Base-by-base conservation (phyloP, 2,888 invertebrate genomes). In the Podotricha telesiphe region DNA sequence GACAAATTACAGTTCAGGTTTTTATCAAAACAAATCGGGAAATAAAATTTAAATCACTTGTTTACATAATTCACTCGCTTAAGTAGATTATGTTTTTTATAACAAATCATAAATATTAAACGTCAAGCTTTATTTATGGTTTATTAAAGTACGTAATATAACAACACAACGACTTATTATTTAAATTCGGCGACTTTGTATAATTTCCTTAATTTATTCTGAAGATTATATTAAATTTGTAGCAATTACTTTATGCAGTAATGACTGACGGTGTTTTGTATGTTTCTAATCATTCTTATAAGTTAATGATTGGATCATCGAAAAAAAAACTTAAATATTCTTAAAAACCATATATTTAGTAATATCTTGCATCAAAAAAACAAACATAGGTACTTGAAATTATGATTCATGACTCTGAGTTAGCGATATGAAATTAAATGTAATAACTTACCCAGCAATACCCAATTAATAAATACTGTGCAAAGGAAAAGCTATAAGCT, bases 31-130 rank as follows among this genome's bases (percentile, higher is more conserved):
- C 45, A 45, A 45, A 11, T 5, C 10, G 17, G 55, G 11, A 55
- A 55, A 22, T 22, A 22, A 59, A 11, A 48, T 62, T 62, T 37
- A 62, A 62, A 58, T 50, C 40, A 48, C 48, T 50, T 67, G 51
- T 51, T 67, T 67, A 61, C 59, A 67, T 67, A 67, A 50, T 61
- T 51, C 42, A 19, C 19, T 61, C 34, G 19, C 51, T 61, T 51
- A 67, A 51, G 59, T 22, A 58, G 40, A 58, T 61, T 51, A 67
- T 42, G 40, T 51, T 67, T 67, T 67, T 42, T 61, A 22, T 50
- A 51, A 61, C 51, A 61, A 51, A 67, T 67, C 67, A 67, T 67
- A 61, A 61, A 61, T 61, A 67, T 61, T 50, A 50, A 62, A 62
- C 62, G 19, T 47, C 61, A 19, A 17, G 19, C 34, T 19, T 67